Conservation (phyloP, 2,888 invertebrate genomes). For the Eilema griseolum region DNA sequence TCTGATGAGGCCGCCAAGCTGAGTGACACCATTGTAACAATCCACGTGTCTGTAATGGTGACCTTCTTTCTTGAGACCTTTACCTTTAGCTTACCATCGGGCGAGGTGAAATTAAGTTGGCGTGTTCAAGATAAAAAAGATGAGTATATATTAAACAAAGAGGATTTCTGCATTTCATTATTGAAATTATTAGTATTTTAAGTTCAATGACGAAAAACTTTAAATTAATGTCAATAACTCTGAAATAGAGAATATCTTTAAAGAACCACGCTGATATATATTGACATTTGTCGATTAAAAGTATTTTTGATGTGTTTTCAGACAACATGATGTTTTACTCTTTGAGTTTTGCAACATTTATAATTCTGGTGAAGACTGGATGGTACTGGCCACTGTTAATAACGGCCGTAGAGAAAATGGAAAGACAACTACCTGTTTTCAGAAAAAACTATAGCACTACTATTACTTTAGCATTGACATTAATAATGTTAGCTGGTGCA, state of each 20-base stretch:
- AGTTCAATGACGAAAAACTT: not conserved
- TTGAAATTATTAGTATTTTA: not conserved
- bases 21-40: too few species aligned
- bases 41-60: too few species aligned
- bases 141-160: too few species aligned
- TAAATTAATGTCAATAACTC: too few species aligned
- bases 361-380: constrained; percentile 59
- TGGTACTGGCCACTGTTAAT: constrained; percentile 59
- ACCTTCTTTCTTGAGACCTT: too few species aligned
- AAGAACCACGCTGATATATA: not conserved
- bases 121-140: too few species aligned
- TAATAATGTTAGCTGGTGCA: constrained; percentile 57
- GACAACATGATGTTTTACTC: constrained; percentile 64
- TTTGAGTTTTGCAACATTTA: constrained; percentile 54
- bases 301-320: constrained; percentile 44
- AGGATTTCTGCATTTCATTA: not conserved
- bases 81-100: too few species aligned
- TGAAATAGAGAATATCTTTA: not conserved
- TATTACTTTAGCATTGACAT: constrained; percentile 55
- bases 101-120: too few species aligned
- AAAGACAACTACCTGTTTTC: constrained; percentile 61
- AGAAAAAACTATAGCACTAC: constrained; percentile 49
- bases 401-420: constrained; percentile 55
- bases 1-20: too few species aligned
- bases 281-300: not conserved